These are phyloP conservation scores for Caenorhabditis inopinata DNA, from an alignment of 1,140 invertebrate genomes.

Conservation along the genomic window DNA sequence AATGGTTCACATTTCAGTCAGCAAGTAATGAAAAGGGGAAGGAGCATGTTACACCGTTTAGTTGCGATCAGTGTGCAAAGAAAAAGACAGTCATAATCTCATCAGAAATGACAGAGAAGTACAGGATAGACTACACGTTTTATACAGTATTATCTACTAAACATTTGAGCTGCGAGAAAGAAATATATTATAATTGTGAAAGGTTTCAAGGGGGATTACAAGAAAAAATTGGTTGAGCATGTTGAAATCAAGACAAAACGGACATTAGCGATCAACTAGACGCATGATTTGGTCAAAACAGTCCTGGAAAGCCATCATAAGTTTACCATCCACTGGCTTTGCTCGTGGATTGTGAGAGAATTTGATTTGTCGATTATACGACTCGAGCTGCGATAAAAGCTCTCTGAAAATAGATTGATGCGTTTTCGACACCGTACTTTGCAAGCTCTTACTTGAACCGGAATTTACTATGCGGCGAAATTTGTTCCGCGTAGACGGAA, in stretches of 20 bases:
- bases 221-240: not conserved
- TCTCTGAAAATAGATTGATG: slow-evolving; percentile 54
- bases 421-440: no score
- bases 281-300: slow-evolving; percentile 62
- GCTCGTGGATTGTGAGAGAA: slow-evolving; percentile 30
- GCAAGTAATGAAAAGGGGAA: no score
- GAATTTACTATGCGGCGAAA: slow-evolving; percentile 66
- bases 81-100: not conserved
- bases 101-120: not conserved
- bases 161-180: not conserved
- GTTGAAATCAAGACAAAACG: not conserved
- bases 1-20: not conserved
- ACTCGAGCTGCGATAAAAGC: slow-evolving; percentile 56
- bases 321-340: slow-evolving; percentile 51
- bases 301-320: slow-evolving; percentile 56
- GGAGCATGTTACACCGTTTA: slow-evolving; percentile 17
- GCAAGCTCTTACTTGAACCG: slow-evolving; percentile 54
- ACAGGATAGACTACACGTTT: slow-evolving; percentile 19
- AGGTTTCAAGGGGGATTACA: not conserved
- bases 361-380: slow-evolving; percentile 58
- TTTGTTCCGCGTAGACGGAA: slow-evolving; percentile 64
- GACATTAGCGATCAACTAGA: slow-evolving; percentile 49
- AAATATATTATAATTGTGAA: not conserved
- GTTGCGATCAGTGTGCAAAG: not conserved
- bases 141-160: slow-evolving; percentile 5